Percentiles rank a stretch among this genome's conserved stretches.
phyloP scores from a whole-genome alignment of 2,797 vertebrate genomes.

The Platyrinchus mystaceus region DNA sequence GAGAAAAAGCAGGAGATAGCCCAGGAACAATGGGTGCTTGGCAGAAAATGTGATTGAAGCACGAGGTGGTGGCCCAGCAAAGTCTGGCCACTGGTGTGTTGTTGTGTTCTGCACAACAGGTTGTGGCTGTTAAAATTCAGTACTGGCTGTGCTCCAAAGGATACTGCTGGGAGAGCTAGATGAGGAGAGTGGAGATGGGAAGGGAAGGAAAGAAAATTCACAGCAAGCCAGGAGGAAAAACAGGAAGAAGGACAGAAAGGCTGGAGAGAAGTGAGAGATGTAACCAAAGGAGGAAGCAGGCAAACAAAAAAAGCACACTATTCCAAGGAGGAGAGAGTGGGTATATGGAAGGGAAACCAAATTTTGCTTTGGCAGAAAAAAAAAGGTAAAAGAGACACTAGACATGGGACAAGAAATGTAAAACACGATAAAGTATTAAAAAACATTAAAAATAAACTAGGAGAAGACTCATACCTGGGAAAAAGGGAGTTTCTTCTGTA shows the following conservation, averaged over 20 bases:
- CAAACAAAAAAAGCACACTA: accelerated
- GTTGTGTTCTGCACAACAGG: background rate
- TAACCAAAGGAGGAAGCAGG: background rate
- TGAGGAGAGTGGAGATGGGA: background rate
- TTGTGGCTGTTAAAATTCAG: background rate
- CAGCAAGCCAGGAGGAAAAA: background rate
- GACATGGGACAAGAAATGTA: background rate
- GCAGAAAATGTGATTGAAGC: background rate
- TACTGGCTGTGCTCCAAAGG: background rate
- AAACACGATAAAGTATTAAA: background rate
- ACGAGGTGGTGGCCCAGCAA: background rate
- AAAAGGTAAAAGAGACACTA: background rate
- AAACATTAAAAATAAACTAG: background rate
- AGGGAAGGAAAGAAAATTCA: background rate
- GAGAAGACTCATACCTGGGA: background rate
- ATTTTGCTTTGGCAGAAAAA: background rate
- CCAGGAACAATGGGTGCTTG: background rate
- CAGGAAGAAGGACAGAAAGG: background rate
- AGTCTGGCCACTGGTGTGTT: background rate
- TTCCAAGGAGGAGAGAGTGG: background rate
- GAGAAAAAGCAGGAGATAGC: background rate
- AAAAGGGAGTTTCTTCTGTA: background rate
- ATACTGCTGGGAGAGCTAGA: background rate
- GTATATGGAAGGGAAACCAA: background rate
- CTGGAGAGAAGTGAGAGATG: background rate